A percentile compares a stretch with the other conserved stretches of the same genome.
phyloP scores from a whole-genome alignment of 2,888 invertebrate genomes.

The Eubasilissa splendida region DNA sequence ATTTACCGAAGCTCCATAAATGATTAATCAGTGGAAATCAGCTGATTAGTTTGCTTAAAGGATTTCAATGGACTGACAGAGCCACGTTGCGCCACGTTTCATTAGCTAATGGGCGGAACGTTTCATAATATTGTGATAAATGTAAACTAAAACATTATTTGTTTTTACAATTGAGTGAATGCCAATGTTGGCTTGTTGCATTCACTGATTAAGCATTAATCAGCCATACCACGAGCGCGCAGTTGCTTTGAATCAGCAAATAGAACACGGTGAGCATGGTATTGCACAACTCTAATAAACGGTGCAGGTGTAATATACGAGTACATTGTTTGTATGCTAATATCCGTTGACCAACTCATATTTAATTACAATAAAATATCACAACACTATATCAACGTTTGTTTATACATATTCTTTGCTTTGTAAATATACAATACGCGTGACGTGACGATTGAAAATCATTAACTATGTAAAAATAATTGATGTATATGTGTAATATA shows the following conservation, averaged over 20 bases:
- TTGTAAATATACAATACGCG: too few relatives aligned
- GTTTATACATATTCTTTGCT: too few relatives aligned
- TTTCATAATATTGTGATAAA: constrained; percentile 15
- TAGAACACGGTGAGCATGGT: neutral
- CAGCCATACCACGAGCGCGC: neutral
- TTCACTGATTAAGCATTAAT: constrained; percentile 5
- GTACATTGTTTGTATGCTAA: too few relatives aligned
- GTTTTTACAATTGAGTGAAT: constrained; percentile 5
- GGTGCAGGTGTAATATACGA: too few relatives aligned
- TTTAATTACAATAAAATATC: too few relatives aligned
- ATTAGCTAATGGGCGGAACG: neutral
- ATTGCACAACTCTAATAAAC: too few relatives aligned
- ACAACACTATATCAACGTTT: too few relatives aligned
- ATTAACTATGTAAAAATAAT: too few relatives aligned
- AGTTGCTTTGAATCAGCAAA: neutral
- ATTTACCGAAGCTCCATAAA: too few relatives aligned
- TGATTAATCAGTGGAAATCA: neutral
- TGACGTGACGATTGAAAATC: too few relatives aligned
- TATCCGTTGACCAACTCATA: too few relatives aligned
- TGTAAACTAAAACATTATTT: neutral
- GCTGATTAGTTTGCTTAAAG: neutral
- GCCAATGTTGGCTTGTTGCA: neutral
- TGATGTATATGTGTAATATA: too few relatives aligned
- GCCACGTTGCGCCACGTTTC: neutral
- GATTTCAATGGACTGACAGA: neutral